Percentiles rank a stretch among this genome's conserved stretches.
Conservation (phyloP, 2,888 invertebrate genomes). For the Athalia cordata region DNA sequence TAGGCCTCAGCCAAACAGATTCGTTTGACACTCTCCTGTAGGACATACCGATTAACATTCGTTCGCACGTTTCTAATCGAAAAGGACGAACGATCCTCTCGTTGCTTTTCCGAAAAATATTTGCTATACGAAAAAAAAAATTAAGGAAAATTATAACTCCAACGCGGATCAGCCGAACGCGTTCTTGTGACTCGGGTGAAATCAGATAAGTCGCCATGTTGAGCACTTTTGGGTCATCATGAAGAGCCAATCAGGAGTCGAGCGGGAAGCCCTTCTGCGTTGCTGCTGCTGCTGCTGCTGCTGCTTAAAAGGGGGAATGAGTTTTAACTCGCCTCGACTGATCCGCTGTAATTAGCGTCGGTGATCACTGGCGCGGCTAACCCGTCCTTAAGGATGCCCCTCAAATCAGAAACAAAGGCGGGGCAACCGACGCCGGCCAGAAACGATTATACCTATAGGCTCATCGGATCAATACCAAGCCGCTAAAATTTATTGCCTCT, state of each 20-base stretch:
- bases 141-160: too few relatives aligned
- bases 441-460: constrained; percentile 22
- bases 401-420: constrained; percentile 70
- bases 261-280: constrained; percentile 68
- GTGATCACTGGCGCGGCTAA: constrained; percentile 72
- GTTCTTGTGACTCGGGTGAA: constrained; percentile 53
- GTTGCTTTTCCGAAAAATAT: too few relatives aligned
- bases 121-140: too few relatives aligned
- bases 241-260: constrained; percentile 66
- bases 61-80: background rate
- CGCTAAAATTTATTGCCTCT: constrained; percentile 33
- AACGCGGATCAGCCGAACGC: too few relatives aligned
- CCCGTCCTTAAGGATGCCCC: constrained; percentile 71
- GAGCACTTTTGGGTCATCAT: constrained; percentile 71
- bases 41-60: constrained; percentile 5
- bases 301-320: constrained; percentile 67
- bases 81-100: background rate
- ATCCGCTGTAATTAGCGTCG: constrained; percentile 72
- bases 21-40: constrained; percentile 15
- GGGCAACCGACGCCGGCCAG: constrained; percentile 51
- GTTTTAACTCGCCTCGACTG: constrained; percentile 70
- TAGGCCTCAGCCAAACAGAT: background rate
- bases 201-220: constrained; percentile 72
- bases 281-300: background rate
- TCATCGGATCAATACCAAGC: constrained; percentile 33